Base-by-base conservation (phyloP, 2,797 vertebrate genomes). In the Rhodeus uyekii region DNA sequence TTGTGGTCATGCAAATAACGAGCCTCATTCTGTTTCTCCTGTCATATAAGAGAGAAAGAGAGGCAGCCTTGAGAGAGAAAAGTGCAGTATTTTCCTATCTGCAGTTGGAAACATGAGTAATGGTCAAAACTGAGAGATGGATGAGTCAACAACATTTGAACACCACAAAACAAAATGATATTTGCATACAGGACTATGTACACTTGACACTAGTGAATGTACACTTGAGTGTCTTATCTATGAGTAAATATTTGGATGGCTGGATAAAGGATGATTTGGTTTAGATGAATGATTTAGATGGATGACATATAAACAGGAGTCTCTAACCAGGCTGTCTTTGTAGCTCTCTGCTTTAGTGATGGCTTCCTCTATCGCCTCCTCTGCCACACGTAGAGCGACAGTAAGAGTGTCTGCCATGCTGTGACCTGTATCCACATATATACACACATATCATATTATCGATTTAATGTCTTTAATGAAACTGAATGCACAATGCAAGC, bases 351-450 rank as follows among this genome's bases (percentile, higher is more conserved):
- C 98, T 89, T 98, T 98, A 74, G 94, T 92, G 85, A 99, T 98
- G 44, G 97, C 98, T 92, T 99, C 98, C 89, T 99, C 97, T 86
- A 99, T 96, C 69, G 98, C 97, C 90, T 99, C 98, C 86, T 99
- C 98, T 86, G 98, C 97, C 86, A 99, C 98, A 34, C 96, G 96
- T 77, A 99, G 92, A 79, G 98, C 98, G 10, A 98, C 97, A 83
- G 97, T 96, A 93, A 99, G 92, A 1, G 98, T 98, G 90, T 99
- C 98, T 92, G 97, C 96, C 96, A 98, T 96, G 90, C 96, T 98
- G 91, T 97, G 96, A 90, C 97, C 98, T 99, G 83, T 76, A 8
- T 71, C 79, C 69, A 87, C 75, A 88, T 44, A 76, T 46, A 64
- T 64, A 81, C 63, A 88, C 19, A 81, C 63, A 88, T 16, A 64